Base-by-base conservation (phyloP, 2,797 vertebrate species). In the Premnoplex brunnescens region DNA sequence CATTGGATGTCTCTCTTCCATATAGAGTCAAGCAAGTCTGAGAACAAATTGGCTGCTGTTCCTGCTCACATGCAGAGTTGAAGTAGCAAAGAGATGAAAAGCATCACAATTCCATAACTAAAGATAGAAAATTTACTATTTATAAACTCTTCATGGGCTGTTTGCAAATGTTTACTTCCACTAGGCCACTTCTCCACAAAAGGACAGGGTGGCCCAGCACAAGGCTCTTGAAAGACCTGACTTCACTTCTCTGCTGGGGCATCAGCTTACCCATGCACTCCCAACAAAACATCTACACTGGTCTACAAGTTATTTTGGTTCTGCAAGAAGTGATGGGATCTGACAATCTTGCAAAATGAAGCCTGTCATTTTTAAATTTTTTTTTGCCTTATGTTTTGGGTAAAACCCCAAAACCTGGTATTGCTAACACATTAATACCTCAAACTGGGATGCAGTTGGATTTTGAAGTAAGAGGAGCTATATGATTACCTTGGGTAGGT, bases 401-500 rank as follows among this genome's bases (percentile, higher is more conserved):
- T 86, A 88, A 82, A 91, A 43, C 36, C 13, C 51, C 66, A 79
- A 68, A 56, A 92, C 43, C 56, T 58, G 26, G 18, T 62, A 34
- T 78, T 73, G 32, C 55, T 85, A 92, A 49, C 67, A 68, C 72
- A 92, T 91, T 67, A 91, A 79, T 88, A 56, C 63, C 54, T 92
- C 51, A 55, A 59, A 75, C 14, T 75, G 68, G 39, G 76, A 84
- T 66, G 55, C 60, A 72, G 64, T 46, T 76, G 52, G 82, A 68
- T 85, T 92, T 72, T 89, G 51, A 63, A 92, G 37, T 22, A 54
- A 80, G 83, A 85, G 76, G 81, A 89, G 71, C 63, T 89, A 30
- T 75, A 55, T 79, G 89, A 87, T 93, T 96, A 93, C 93, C 84
- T 92, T 91, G 90, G 88, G 59, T 88, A 96, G 93, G 94, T 96